phyloP scores from a whole-genome alignment of 2,888 invertebrate species.

The Metacarcinus magister region DNA sequence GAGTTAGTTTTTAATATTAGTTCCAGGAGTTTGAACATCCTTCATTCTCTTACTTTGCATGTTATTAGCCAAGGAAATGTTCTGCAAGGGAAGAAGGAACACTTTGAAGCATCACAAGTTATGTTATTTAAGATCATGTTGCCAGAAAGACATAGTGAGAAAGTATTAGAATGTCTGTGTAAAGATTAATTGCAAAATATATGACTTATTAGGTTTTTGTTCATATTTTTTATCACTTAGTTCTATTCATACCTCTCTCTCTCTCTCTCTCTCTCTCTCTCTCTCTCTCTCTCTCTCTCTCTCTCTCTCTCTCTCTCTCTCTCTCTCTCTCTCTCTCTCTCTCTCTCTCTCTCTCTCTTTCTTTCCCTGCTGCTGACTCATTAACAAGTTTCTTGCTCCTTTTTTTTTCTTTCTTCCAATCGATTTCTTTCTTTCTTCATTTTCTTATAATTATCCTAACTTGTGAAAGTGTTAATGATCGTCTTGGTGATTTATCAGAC shows the following conservation, averaged over 20 bases:
- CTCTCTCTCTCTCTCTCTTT: too few relatives aligned
- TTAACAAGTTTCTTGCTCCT: not conserved
- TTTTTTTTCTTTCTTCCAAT: not conserved
- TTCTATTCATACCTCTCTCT: too few relatives aligned
- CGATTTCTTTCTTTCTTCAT: not conserved
- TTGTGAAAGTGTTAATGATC: not conserved
- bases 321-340: conserved; percentile 2
- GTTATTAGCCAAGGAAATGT: not conserved
- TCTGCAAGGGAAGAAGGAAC: not conserved
- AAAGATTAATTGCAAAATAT: too few relatives aligned
- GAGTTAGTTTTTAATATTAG: not conserved
- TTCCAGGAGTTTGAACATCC: not conserved
- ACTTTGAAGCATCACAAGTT: too few relatives aligned
- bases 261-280: not conserved
- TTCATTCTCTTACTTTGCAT: not conserved
- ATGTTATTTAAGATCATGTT: too few relatives aligned
- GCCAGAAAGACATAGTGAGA: not conserved
- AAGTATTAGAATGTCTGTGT: not conserved
- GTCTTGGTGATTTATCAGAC: not conserved
- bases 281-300: conserved; percentile 26
- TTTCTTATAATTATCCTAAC: not conserved
- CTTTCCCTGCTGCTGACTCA: not conserved
- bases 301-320: conserved; percentile 11
- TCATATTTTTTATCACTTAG: too few relatives aligned
- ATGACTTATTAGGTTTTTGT: too few relatives aligned